These are phyloP conservation scores for Chrysolina americana DNA, from an alignment of 2,888 invertebrate species.

Conservation along the genomic window DNA sequence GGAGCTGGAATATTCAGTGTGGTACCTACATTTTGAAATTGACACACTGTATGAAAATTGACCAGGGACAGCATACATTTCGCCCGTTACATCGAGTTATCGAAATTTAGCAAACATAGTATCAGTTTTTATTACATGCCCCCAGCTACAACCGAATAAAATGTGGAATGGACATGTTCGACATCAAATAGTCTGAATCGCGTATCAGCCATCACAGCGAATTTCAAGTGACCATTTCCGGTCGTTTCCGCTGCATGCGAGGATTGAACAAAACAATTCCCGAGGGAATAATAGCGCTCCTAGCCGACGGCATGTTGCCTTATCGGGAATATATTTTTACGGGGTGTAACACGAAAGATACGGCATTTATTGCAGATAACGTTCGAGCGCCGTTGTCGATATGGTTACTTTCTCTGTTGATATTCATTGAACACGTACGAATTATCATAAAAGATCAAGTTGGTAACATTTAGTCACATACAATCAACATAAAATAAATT, in stretches of 20 bases:
- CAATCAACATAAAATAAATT: too few species aligned
- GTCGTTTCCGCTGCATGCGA: neutral
- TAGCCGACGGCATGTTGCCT: neutral
- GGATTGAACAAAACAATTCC: slow-evolving; percentile 3
- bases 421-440: too few species aligned
- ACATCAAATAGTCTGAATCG: slow-evolving; percentile 10
- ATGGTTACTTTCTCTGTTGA: too few species aligned
- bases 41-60: neutral
- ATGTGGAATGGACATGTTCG: neutral
- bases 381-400: neutral
- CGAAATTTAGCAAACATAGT: slow-evolving; percentile 5
- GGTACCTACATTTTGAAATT: too few species aligned
- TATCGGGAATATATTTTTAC: neutral
- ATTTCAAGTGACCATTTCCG: slow-evolving; percentile 8
- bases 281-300: neutral
- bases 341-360: neutral
- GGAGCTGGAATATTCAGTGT: too few species aligned
- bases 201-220: slow-evolving; percentile 5
- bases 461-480: too few species aligned
- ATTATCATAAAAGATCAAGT: too few species aligned
- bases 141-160: neutral
- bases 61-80: neutral
- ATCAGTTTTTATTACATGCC: neutral
- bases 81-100: neutral
- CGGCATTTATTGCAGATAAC: neutral